Conservation (phyloP, 2,797 vertebrate genomes). For the Cynodonichthys magdalenae region DNA sequence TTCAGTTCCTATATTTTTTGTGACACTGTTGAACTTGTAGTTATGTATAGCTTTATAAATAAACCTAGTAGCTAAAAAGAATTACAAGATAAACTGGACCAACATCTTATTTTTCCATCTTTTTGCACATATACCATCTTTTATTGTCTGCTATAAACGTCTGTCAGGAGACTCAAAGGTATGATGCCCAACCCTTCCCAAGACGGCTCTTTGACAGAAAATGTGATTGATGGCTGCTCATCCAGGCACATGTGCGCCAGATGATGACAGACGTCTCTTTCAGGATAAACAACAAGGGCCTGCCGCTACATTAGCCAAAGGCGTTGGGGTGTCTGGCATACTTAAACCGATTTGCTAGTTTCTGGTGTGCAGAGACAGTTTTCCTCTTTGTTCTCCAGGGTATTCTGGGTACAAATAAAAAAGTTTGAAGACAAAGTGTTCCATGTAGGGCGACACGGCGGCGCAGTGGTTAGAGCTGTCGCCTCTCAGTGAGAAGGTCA, state of each 20-base stretch:
- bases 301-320: slow-evolving; percentile 45
- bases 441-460: slow-evolving; percentile 3
- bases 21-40: too few relatives aligned
- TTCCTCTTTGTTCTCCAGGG: slow-evolving; percentile 23
- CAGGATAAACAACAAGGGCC: slow-evolving; percentile 52
- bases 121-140: slow-evolving; percentile 1
- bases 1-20: too few relatives aligned
- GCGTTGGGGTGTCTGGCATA: slow-evolving; percentile 38
- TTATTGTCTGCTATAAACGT: neutral
- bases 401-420: slow-evolving; percentile 20
- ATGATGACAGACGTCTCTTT: slow-evolving; percentile 52
- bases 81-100: neutral
- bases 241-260: slow-evolving; percentile 63
- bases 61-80: neutral
- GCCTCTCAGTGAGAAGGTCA: too few relatives aligned
- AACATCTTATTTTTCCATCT: neutral
- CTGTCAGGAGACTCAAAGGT: neutral
- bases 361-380: slow-evolving; percentile 40
- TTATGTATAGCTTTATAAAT: neutral
- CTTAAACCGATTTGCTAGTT: slow-evolving; percentile 35
- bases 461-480: too few relatives aligned
- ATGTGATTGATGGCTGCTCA: slow-evolving; percentile 48
- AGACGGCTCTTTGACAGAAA: slow-evolving; percentile 32
- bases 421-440: slow-evolving; percentile 11
- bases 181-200: slow-evolving; percentile 1